phyloP scores from a whole-genome alignment of 2,797 vertebrate species.

The Apogon hyalosoma region DNA sequence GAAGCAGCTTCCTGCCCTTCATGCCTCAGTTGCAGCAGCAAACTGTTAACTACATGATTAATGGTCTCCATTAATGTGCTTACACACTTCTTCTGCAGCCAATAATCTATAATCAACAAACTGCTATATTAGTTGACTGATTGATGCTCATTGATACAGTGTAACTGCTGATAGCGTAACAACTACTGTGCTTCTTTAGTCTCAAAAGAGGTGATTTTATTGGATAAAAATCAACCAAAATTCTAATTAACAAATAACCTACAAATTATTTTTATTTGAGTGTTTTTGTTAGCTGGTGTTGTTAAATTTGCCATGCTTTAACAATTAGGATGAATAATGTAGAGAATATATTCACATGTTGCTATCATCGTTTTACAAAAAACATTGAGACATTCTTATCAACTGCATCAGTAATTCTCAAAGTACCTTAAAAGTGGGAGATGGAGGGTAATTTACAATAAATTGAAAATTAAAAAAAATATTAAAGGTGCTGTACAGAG shows the following conservation, averaged over 20 bases:
- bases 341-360: too few species aligned
- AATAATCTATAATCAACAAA: constrained; percentile 59
- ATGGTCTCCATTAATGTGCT: constrained; percentile 81
- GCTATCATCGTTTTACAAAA: too few species aligned
- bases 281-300: constrained; percentile 1
- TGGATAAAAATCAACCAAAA: not conserved
- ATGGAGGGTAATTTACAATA: too few species aligned
- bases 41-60: constrained; percentile 68
- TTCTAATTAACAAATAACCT: not conserved
- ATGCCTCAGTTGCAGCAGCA: constrained; percentile 57
- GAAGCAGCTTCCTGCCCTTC: constrained; percentile 60
- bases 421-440: too few species aligned
- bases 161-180: constrained; percentile 50
- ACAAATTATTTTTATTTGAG: too few species aligned
- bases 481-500: too few species aligned
- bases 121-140: constrained; percentile 61
- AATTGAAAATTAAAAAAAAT: too few species aligned
- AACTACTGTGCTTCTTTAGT: constrained; percentile 74
- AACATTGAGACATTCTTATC: too few species aligned
- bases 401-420: too few species aligned
- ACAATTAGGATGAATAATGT: too few species aligned
- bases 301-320: too few species aligned
- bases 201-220: constrained; percentile 51
- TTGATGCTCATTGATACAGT: constrained; percentile 41
- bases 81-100: constrained; percentile 61